Percentiles rank a stretch among this genome's conserved stretches.
Evolutionary conservation across 1,140 invertebrate species (phyloP).

Genomic region (Sipha flava): DNA sequence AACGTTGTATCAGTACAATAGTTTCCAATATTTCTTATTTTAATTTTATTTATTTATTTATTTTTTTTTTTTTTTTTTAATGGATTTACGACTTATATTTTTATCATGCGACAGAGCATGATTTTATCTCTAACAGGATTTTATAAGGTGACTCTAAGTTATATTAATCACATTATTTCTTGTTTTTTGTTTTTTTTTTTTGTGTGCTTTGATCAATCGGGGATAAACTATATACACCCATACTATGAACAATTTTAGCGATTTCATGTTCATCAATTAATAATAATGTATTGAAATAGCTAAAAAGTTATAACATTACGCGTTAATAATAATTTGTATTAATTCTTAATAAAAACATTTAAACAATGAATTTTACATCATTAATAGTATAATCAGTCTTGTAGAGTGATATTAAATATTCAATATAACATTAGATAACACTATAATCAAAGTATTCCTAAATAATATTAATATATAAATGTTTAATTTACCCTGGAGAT

Average conservation of each 20-base stretch:
- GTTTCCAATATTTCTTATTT: slow-evolving; percentile 5
- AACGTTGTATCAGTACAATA: neutral
- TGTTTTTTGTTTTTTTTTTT: neutral
- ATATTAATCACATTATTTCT: neutral
- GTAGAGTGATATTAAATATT: too few species aligned
- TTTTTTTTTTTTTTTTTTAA: neutral
- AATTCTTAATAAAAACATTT: too few species aligned
- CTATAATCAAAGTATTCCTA: too few species aligned
- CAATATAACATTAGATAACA: too few species aligned
- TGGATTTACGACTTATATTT: slow-evolving; percentile 3
- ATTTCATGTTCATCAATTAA: neutral
- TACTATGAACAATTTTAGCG: neutral
- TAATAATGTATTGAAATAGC: too few species aligned
- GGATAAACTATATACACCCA: neutral
- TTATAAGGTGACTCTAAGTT: neutral
- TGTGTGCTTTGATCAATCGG: neutral
- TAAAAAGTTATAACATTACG: too few species aligned
- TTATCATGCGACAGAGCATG: neutral
- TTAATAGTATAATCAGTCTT: too few species aligned
- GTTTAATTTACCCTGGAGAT: too few species aligned
- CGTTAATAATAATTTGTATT: too few species aligned
- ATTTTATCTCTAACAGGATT: slow-evolving; percentile 5
- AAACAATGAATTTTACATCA: too few species aligned
- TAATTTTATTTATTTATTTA: too few species aligned
- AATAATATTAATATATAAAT: too few species aligned